These are phyloP conservation scores for Sciurus vulgaris DNA, from an alignment of 2,797 vertebrate genomes.

Conservation along the genomic window DNA sequence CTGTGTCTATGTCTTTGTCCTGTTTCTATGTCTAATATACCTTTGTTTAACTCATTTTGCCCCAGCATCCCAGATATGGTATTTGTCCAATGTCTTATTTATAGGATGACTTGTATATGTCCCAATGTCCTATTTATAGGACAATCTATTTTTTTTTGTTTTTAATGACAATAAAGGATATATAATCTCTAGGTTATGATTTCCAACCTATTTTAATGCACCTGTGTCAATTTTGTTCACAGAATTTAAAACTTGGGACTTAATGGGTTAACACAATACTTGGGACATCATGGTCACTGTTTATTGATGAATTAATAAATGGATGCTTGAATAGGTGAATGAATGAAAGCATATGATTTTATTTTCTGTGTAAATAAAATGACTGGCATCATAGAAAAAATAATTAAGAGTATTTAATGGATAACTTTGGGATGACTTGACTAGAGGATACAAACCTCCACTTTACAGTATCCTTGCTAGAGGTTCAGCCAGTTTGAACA, in stretches of 20 bases:
- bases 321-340: neutral
- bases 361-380: slow-evolving; percentile 10
- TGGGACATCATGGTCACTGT: neutral
- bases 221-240: too few relatives aligned
- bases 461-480: neutral
- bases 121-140: too few relatives aligned
- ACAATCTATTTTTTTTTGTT: too few relatives aligned
- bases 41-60: neutral
- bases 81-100: too few relatives aligned
- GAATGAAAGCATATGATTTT: neutral
- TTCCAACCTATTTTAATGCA: too few relatives aligned
- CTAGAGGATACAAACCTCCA: neutral
- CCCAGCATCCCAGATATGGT: too few relatives aligned
- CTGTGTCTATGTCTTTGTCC: neutral
- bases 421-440: neutral
- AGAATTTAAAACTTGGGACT: too few relatives aligned
- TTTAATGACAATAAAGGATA: too few relatives aligned
- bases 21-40: slow-evolving; percentile 13
- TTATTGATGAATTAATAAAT: slow-evolving; percentile 18
- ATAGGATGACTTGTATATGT: too few relatives aligned
- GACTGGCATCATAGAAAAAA: neutral
- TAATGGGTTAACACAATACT: neutral
- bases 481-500: neutral
- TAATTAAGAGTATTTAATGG: neutral
- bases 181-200: too few relatives aligned